phyloP scores from a whole-genome alignment of 2,888 invertebrate genomes.

The Teleiodes luculella region DNA sequence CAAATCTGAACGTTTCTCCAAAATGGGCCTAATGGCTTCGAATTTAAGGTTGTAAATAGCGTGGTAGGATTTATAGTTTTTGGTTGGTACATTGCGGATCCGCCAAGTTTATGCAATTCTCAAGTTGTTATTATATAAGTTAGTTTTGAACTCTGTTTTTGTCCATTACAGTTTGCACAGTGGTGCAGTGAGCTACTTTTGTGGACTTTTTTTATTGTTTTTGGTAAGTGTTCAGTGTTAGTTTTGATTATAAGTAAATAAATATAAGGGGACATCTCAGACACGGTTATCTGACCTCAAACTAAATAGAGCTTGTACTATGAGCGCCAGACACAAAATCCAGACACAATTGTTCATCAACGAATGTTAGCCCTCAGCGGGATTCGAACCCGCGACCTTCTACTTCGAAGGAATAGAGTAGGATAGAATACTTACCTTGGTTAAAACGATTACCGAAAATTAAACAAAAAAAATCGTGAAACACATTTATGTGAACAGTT shows the following conservation, averaged over 20 bases:
- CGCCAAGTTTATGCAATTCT: constrained; percentile 73
- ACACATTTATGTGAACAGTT: too few species aligned
- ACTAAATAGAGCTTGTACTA: too few species aligned
- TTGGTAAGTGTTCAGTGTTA: constrained; percentile 28
- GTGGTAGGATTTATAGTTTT: background rate
- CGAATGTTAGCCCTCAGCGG: too few species aligned
- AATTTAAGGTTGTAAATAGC: background rate
- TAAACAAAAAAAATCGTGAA: too few species aligned
- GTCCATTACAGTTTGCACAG: constrained; percentile 59
- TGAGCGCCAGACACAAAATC: too few species aligned
- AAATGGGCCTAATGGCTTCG: background rate
- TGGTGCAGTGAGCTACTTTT: constrained; percentile 54
- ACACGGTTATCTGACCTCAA: too few species aligned
- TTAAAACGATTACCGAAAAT: too few species aligned
- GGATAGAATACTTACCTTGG: too few species aligned
- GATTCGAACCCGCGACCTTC: too few species aligned
- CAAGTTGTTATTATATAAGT: constrained; percentile 76
- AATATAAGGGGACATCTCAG: too few species aligned
- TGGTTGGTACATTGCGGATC: constrained; percentile 35
- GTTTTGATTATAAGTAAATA: constrained; percentile 29
- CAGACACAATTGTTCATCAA: too few species aligned
- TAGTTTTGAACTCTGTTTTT: constrained; percentile 44
- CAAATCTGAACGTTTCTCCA: background rate
- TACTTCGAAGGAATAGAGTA: too few species aligned
- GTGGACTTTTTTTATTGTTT: constrained; percentile 13